A percentile compares a stretch with the other conserved stretches of the same genome.
Evolutionary conservation across 2,113 vertebrate genomes (phyloP).

Genomic region (Plestiodon gilberti): DNA sequence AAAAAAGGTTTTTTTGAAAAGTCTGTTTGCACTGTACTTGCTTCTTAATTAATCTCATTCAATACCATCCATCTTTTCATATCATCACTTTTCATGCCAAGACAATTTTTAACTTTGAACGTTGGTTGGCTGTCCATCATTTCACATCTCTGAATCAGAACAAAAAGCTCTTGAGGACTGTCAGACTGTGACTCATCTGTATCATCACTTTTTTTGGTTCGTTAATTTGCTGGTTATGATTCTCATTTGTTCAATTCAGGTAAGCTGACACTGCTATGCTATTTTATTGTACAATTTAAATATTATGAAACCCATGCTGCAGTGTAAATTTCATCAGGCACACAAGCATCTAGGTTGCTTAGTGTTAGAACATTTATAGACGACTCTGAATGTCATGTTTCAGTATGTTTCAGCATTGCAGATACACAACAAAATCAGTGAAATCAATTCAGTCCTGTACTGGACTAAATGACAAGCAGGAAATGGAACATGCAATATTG

Average conservation of each 20-base stretch:
- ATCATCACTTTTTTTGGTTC: not conserved
- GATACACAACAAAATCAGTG: not conserved
- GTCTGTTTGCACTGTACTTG: not conserved
- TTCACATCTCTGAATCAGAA: constrained; percentile 6
- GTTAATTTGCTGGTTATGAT: not conserved
- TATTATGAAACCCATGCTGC: not conserved
- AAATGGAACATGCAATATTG: not conserved
- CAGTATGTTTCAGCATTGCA: not conserved
- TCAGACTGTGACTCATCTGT: constrained; percentile 1
- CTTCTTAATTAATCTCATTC: not conserved
- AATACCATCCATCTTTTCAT: not conserved
- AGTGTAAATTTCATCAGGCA: not conserved
- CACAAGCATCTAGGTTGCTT: not conserved
- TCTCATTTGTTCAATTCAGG: not conserved
- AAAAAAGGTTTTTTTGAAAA: constrained; percentile 3
- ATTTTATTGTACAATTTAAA: not conserved
- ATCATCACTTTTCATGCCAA: constrained; percentile 2
- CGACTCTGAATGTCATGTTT: not conserved
- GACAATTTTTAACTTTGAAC: not conserved
- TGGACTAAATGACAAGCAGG: not conserved
- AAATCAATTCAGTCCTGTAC: too few species aligned
- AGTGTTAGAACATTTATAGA: not conserved
- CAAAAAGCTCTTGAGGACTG: not conserved
- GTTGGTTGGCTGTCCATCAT: constrained; percentile 8
- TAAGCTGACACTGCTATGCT: not conserved